Evolutionary conservation across 2,888 invertebrate genomes (phyloP), one percentile per base, ranked within the genome.

Genomic region (Teinopalpus imperialis): DNA sequence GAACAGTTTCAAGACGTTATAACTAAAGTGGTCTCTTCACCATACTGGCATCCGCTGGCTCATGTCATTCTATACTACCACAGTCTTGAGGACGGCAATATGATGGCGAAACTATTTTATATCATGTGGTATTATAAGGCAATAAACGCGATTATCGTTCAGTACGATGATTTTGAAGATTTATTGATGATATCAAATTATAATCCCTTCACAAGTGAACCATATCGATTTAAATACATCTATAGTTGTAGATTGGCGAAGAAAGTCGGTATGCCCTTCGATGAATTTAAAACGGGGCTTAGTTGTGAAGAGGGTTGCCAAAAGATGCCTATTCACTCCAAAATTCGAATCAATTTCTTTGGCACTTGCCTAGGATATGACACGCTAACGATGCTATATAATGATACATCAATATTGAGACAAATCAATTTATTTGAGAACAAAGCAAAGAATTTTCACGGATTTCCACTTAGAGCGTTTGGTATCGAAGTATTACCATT

Each of bases 361-460:
- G 85, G 83, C 2, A 81, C 80, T 12, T 86, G 85, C 29, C 56
- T 86, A 5, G 79, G 81, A 9, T 66, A 67, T 45, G 59, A 68
- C 14, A 74, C 68, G 4, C 36, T 57, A 20, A 9, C 10, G 27
- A 43, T 80, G 30, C 18, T 39, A 1, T 75, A 74, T 27, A 51
- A 52, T 9, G 52, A 66, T 1, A 40, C 45, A 1, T 45, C 57
- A 5, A 29, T 41, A 1, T 34, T 65, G 13, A 31, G 49, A 13
- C 44, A 48, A 1, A 29, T 70, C 0, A 53, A 60, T 43, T 47
- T 80, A 30, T 82, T 85, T 51, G 63, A 67, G 54, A 75, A 78
- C 30, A 81, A 67, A 59, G 66, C 61, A 3, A 68, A 66, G 51
- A 69, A 86, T 59, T 60, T 82, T 8, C 71, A 77, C 16, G 80